Evolutionary conservation across 2,888 invertebrate genomes (phyloP).

Genomic region (Drosophila borborema): DNA sequence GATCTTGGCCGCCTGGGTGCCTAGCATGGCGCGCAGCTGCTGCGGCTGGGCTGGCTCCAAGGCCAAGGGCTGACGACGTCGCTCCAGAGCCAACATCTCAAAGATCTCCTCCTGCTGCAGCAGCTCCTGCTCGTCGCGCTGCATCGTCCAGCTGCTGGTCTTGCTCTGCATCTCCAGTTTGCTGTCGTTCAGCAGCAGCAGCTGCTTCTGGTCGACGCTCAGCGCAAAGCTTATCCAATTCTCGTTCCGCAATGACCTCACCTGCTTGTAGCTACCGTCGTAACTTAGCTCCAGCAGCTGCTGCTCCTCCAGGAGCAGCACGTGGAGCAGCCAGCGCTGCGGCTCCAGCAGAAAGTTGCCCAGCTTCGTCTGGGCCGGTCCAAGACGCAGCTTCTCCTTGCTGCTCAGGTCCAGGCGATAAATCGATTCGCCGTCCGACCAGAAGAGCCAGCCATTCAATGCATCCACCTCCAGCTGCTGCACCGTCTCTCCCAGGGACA

Average conservation of each 20-base stretch:
- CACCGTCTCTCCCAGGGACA: conserved; percentile 84
- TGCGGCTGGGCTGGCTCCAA: conserved; percentile 92
- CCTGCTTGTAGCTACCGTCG: conserved; percentile 54
- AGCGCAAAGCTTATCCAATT: conserved; percentile 61
- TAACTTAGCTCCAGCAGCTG: conserved; percentile 72
- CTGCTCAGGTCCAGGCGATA: conserved; percentile 64
- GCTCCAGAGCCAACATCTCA: conserved; percentile 36
- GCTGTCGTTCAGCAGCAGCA: conserved; percentile 52
- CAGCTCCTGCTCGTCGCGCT: conserved; percentile 3
- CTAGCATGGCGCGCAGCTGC: conserved; percentile 92
- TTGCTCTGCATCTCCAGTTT: conserved; percentile 49
- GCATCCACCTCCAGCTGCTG: conserved; percentile 95
- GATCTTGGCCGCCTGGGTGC: conserved; percentile 90
- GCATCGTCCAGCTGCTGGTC: conserved; percentile 31
- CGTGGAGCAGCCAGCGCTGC: conserved; percentile 63
- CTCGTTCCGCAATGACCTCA: conserved; percentile 17
- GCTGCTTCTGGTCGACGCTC: conserved; percentile 21
- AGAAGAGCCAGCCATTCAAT: conserved; percentile 95
- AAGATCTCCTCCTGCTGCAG: not conserved
- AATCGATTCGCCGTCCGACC: conserved; percentile 85
- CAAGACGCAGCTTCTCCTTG: conserved; percentile 15
- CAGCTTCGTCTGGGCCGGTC: not conserved
- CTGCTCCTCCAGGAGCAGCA: conserved; percentile 47
- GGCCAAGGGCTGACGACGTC: conserved; percentile 88
- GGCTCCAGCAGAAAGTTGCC: conserved; percentile 62